Base-by-base conservation (phyloP, 2,888 invertebrate species). In the Mamestra brassicae region DNA sequence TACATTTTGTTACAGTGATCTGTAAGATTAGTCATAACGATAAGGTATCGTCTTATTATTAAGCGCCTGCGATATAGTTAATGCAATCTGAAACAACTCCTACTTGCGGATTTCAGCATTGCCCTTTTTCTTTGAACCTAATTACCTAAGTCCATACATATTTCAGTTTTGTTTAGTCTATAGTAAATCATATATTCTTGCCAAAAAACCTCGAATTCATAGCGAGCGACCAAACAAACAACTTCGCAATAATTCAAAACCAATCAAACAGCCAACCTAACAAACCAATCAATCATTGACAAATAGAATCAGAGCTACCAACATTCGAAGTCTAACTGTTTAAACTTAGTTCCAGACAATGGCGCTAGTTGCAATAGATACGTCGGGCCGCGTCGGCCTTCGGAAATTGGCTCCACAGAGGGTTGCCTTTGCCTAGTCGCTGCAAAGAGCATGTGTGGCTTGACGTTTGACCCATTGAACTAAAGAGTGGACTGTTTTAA, bases 321-420 rank as follows among this genome's bases (percentile, higher is more conserved):
- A 78, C 73, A 68, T 80, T 86, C 88, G 54, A 78, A 77, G 76
- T 87, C 80, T n/a, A 71, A 84, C 64, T 61, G 64, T 63, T 52
- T 63, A 76, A 82, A 83, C 68, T 76, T 71, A 61, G 75, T 85
- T 76, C 45, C 10, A 80, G 58, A 87, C 84, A 86, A 87, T 86
- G 62, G 76, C 71, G 67, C 72, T 81, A 73, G 76, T 71, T 73
- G 86, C 77, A 83, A 86, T 83, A 72, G 85, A 87, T 82, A 85
- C 77, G 80, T 75, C 81, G 68, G 36, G 71, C 62, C 52, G 61
- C 68, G 79, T 75, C 87, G 81, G 87, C 47, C 64, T 80, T 74
- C 88, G 87, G 87, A 87, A 88, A 88, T 87, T 87, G 87, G 86
- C 76, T 68, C 61, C 73, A 77, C 76, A 78, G 78, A 74, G 69